Base-by-base conservation (phyloP, 1,140 invertebrate genomes). In the Heliconius melpomene region DNA sequence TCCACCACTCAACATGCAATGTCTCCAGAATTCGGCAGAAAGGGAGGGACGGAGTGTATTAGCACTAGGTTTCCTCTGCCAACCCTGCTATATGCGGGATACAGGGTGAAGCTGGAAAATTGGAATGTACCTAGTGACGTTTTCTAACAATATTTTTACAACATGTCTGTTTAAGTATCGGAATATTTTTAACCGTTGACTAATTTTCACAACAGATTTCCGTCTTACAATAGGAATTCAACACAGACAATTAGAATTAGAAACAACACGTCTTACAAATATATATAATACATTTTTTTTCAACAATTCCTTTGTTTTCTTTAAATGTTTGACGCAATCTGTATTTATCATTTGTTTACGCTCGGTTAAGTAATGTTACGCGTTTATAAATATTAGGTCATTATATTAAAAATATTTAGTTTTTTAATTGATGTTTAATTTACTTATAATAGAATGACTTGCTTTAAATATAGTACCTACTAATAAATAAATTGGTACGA, bases 271-370 rank as follows among this genome's bases (percentile, higher is more conserved):
- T 66, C 60, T 66, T 26, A 66, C 26, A 29, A 66, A 16, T 66
- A 60, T 23, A 11, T 6, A 16, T 11, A 26, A 66, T 66, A 66
- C 26, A 66, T 66, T 66, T 66, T 78, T n/a, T 79, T 79, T 60
- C 72, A 78, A 74, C 23, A 74, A 81, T 74, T 82, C 81, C 60
- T 83, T 85, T 85, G 83, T 84, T 54, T 66, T 50, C 57, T 20
- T 66, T 3, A 26, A 46, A 66, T 73, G 74, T 78, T 79, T 85
- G 79, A 85, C 84, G 81, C 79, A 85, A 57, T 80, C 60, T 71
- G 66, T 77, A 54, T 79, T 82, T 84, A 84, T 84, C 77, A 75
- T 75, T 79, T 79, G 76, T 72, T 40, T 77, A 82, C 79, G 79
- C 76, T 75, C 26, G 26, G 72, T 72, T 79, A 38, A 75, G 18